Percentiles rank a stretch among this genome's conserved stretches.
phyloP scores from a whole-genome alignment of 2,888 invertebrate species.

The Ophion ellenae region DNA sequence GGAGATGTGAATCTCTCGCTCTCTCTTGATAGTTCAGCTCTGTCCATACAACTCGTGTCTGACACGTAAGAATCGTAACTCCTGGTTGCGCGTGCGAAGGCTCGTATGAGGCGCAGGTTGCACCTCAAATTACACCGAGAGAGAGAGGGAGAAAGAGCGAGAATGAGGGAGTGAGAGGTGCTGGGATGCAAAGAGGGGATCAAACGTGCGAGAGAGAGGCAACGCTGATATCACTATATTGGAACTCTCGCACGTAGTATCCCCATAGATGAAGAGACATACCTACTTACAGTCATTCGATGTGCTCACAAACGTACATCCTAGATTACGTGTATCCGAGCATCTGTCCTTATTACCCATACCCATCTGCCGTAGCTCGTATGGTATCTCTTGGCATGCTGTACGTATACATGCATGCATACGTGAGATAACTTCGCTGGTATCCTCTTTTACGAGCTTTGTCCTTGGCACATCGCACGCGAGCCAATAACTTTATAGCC shows the following conservation, averaged over 20 bases:
- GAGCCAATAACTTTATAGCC: slow-evolving; percentile 2
- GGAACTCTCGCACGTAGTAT: slow-evolving; percentile 50
- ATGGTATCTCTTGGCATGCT: slow-evolving; percentile 18
- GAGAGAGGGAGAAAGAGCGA: slow-evolving; percentile 2
- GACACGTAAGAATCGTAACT: slow-evolving; percentile 67
- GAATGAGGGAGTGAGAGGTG: not conserved
- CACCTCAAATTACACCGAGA: slow-evolving; percentile 34
- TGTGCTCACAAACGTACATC: slow-evolving; percentile 45
- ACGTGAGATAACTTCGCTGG: slow-evolving; percentile 39
- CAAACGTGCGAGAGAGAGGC: not conserved
- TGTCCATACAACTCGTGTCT: slow-evolving; percentile 52
- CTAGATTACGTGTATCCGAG: slow-evolving; percentile 57
- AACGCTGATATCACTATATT: slow-evolving; percentile 18
- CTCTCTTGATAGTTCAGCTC: slow-evolving; percentile 53
- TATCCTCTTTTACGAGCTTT: slow-evolving; percentile 10
- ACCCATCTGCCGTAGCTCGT: slow-evolving; percentile 42
- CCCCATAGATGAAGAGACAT: slow-evolving; percentile 48
- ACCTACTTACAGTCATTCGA: slow-evolving; percentile 56
- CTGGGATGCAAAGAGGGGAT: not conserved
- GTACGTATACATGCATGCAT: not conserved
- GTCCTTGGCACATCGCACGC: slow-evolving; percentile 29
- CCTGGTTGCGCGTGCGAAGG: slow-evolving; percentile 53
- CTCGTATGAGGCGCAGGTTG: slow-evolving; percentile 51
- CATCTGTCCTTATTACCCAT: slow-evolving; percentile 71
- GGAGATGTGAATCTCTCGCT: slow-evolving; percentile 64